Percentiles rank a stretch among this genome's conserved stretches.
These are phyloP conservation scores for Nerophis ophidion DNA, from an alignment of 2,113 vertebrate genomes.

Conservation along the genomic window DNA sequence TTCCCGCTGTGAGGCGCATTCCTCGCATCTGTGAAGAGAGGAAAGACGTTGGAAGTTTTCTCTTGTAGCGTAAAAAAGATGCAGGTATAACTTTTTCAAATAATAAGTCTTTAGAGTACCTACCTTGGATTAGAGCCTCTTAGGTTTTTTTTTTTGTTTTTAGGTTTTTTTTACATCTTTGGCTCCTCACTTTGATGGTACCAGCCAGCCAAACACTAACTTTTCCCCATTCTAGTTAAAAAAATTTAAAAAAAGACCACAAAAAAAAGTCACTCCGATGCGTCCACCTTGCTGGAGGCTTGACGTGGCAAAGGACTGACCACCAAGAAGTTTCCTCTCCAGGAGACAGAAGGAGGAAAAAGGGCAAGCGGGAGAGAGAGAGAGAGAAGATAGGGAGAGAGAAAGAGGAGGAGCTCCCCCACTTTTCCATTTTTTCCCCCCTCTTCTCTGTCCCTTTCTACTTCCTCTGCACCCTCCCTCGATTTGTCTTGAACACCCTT, in stretches of 20 bases:
- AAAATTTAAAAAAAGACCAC: not conserved
- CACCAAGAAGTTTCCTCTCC: conserved; percentile 65
- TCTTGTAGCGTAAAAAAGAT: not conserved
- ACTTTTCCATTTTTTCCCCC: conserved; percentile 45
- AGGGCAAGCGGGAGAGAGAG: conserved; percentile 53
- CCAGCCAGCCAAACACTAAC: not conserved
- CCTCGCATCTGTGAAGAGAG: conserved; percentile 21
- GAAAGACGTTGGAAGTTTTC: conserved; percentile 10
- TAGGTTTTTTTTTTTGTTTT: not conserved
- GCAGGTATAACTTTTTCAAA: not conserved
- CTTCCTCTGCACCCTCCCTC: conserved; percentile 46
- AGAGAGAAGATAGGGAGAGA: conserved; percentile 67
- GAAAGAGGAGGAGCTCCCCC: conserved; percentile 73
- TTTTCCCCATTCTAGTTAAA: not conserved
- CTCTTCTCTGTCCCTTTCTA: conserved; percentile 46
- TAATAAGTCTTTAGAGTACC: not conserved
- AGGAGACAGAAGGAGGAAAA: conserved; percentile 66
- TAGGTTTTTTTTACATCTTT: not conserved
- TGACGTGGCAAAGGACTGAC: conserved; percentile 90
- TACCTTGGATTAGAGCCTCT: too few relatives aligned
- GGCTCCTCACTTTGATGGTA: not conserved
- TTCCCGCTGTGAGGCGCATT: conserved; percentile 53
- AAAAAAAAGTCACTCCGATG: conserved; percentile 1
- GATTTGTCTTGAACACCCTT: conserved; percentile 31
- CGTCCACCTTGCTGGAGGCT: conserved; percentile 44